Evolutionary conservation across 92 coral and sea anemone genomes (phyloP).

Genomic region (Palythoa grandiflora): DNA sequence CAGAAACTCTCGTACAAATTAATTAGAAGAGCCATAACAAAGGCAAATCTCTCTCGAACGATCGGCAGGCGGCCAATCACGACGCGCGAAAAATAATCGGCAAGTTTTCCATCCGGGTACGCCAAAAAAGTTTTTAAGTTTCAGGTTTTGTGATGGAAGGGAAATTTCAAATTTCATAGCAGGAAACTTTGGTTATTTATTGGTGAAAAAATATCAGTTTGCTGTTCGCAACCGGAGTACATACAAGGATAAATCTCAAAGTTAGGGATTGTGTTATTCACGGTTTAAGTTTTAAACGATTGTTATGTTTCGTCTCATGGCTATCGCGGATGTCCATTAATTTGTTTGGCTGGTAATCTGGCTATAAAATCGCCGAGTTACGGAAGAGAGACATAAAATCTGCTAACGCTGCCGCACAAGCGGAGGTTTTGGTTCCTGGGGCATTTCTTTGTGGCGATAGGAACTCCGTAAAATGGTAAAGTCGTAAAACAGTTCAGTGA

Average conservation of each 20-base stretch:
- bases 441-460: not conserved
- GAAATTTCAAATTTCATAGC: conserved; percentile 5
- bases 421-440: conserved; percentile 17
- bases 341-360: conserved; percentile 47
- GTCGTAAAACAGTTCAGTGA: conserved; percentile 4
- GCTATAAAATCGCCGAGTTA: conserved; percentile 33
- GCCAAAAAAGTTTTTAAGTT: conserved; percentile 13
- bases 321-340: conserved; percentile 46
- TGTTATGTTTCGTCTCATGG: conserved; percentile 42
- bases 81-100: conserved; percentile 44
- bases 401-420: conserved; percentile 21
- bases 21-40: not conserved
- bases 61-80: conserved; percentile 39
- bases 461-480: not conserved
- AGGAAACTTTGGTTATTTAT: conserved; percentile 5
- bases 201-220: not conserved
- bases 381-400: conserved; percentile 36
- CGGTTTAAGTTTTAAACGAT: conserved; percentile 13
- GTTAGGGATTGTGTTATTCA: conserved; percentile 9
- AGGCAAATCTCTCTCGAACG: conserved; percentile 19
- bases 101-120: conserved; percentile 43
- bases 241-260: not conserved
- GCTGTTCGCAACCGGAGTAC: not conserved
- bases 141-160: conserved; percentile 32
- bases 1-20: not conserved